phyloP scores from a whole-genome alignment of 2,797 vertebrate species.

The Spea hammondii region DNA sequence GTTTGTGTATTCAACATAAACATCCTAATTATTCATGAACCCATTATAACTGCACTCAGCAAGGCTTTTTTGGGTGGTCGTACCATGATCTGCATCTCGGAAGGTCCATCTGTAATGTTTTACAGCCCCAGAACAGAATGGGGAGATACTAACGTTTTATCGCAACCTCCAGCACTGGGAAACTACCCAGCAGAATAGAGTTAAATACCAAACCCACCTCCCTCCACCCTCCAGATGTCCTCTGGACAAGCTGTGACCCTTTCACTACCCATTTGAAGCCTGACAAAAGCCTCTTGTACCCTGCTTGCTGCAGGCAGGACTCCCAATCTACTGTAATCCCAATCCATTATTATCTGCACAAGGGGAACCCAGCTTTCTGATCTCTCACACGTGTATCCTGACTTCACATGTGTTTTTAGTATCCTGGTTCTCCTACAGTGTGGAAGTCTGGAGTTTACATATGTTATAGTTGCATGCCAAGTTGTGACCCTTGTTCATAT shows the following conservation, averaged over 20 bases:
- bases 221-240: slow-evolving; percentile 27
- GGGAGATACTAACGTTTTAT: not conserved
- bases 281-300: not conserved
- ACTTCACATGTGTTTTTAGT: not conserved
- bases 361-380: not conserved
- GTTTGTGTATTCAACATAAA: too few relatives aligned
- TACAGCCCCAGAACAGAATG: slow-evolving; percentile 3
- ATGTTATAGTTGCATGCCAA: not conserved
- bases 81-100: not conserved
- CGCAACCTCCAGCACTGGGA: not conserved
- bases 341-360: too few relatives aligned
- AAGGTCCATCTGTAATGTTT: not conserved
- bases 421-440: not conserved
- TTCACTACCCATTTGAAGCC: not conserved
- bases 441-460: not conserved
- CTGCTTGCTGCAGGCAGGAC: too few relatives aligned
- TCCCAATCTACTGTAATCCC: not conserved
- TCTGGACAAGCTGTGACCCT: slow-evolving; percentile 5
- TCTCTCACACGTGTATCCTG: not conserved
- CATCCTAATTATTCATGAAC: too few relatives aligned
- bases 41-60: too few relatives aligned
- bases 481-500: not conserved
- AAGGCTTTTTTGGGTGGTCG: not conserved
- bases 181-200: not conserved
- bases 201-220: not conserved